Evolutionary conservation across 1,140 invertebrate genomes (phyloP).

Genomic region (Pseudomyrmex cubaensis): DNA sequence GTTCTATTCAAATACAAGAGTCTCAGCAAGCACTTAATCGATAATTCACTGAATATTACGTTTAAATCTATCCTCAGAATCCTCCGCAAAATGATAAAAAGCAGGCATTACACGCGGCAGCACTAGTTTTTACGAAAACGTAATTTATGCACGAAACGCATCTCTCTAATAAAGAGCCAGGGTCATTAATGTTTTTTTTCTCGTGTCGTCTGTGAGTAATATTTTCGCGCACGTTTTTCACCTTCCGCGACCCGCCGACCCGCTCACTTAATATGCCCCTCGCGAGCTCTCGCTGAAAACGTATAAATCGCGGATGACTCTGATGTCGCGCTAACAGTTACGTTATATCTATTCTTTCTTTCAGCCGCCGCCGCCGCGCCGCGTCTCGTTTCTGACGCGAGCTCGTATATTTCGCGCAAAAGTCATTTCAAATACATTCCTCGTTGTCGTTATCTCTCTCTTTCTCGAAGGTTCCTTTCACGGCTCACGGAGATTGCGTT

Average conservation of each 20-base stretch:
- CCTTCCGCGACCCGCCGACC: neutral
- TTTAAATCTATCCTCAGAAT: neutral
- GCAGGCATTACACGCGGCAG: slow-evolving; percentile 4
- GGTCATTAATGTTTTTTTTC: slow-evolving; percentile 64
- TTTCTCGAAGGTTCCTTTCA: slow-evolving; percentile 19
- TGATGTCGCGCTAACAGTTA: slow-evolving; percentile 44
- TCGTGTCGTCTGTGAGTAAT: slow-evolving; percentile 31
- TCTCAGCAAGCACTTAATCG: neutral
- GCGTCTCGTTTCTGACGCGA: neutral
- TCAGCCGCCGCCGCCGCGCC: slow-evolving; percentile 5
- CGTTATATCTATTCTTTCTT: slow-evolving; percentile 36
- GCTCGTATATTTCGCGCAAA: slow-evolving; percentile 30
- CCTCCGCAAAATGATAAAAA: slow-evolving; percentile 8
- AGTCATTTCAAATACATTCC: slow-evolving; percentile 1
- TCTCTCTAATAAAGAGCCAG: slow-evolving; percentile 67
- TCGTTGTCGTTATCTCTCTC: neutral
- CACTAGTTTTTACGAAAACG: slow-evolving; percentile 56
- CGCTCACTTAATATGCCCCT: slow-evolving; percentile 59
- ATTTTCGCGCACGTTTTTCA: slow-evolving; percentile 63
- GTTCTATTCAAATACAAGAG: neutral
- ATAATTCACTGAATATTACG: neutral
- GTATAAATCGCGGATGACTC: slow-evolving; percentile 62
- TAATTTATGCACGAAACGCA: slow-evolving; percentile 72
- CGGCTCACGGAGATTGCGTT: slow-evolving; percentile 21
- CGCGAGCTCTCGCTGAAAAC: neutral